Evolutionary conservation across 2,797 vertebrate genomes (phyloP), one percentile per base, ranked within the genome.

Genomic region (Clarias pachynema): DNA sequence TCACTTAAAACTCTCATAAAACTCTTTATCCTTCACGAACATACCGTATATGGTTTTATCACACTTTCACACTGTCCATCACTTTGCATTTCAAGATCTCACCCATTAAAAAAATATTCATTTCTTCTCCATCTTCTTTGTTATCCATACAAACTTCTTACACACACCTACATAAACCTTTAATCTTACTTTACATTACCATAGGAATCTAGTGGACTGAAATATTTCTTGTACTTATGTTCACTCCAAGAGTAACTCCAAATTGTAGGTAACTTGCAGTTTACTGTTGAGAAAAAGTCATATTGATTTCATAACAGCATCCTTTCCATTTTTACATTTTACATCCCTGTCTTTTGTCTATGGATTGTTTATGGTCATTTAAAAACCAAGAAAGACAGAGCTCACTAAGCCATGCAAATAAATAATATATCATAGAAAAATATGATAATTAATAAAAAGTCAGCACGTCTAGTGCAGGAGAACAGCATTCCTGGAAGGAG

Each of bases 381-480:
- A 34, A 34, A 29, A 62, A 40, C 29, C 57, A 60, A 62, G 70
- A 12, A 5, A 62, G 24, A 81, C 31, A 22, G 34, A 83, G 63
- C 84, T 44, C 59, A 79, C 40, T 70, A 29, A 79, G 29, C 60
- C 68, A 82, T 62, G n/a, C 31, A 86, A 87, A 88, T 87, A 87
- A 88, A 89, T 87, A 86, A 69, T 63, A 29, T 85, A 82, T 44
- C 44, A 53, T 68, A 60, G 18, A 20, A 68, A 81, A 86, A 15
- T 53, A 62, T 20, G 34, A 82, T 22, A 53, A 53, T 40, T 82
- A 85, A 59, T 77, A 73, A 85, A 84, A 88, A 49, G 29, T 78
- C 89, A 89, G 87, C 89, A 88, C 89, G 37, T 90, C 87, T 78
- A 90, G 87, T 53, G 89, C 89, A 87, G 84, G 87, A 85, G 75